Conservation (phyloP, 2,888 invertebrate genomes). For the Agrochola lychnidis region DNA sequence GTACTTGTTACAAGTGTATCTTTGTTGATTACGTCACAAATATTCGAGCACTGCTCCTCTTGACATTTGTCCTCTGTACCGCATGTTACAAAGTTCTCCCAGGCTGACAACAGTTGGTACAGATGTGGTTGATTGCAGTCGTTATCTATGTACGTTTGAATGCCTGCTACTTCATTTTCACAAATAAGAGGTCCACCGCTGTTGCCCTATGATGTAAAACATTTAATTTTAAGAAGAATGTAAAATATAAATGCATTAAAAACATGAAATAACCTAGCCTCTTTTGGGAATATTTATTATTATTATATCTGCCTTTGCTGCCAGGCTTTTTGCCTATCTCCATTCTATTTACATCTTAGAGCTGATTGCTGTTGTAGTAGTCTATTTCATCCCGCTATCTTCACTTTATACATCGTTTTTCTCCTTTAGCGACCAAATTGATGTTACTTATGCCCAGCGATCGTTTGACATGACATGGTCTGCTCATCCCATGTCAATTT, state of each 20-base stretch:
- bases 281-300: background rate
- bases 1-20: constrained; percentile 66
- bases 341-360: background rate
- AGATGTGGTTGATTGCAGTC: constrained; percentile 82
- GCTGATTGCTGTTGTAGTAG: background rate
- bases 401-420: background rate
- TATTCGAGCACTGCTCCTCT: constrained; percentile 73
- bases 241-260: background rate
- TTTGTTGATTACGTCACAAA: constrained; percentile 79
- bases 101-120: constrained; percentile 80
- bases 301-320: background rate
- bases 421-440: background rate
- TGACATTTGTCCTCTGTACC: constrained; percentile 79
- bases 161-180: constrained; percentile 77
- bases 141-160: constrained; percentile 84
- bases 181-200: constrained; percentile 86
- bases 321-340: background rate
- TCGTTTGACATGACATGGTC: background rate
- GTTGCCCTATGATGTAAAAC: constrained; percentile 77
- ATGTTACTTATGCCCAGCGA: background rate
- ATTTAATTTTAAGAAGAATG: background rate
- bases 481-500: too few species aligned
- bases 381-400: background rate
- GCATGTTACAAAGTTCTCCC: constrained; percentile 82
- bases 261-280: background rate